phyloP scores from a whole-genome alignment of 2,113 vertebrate species.

The Saguinus midas region DNA sequence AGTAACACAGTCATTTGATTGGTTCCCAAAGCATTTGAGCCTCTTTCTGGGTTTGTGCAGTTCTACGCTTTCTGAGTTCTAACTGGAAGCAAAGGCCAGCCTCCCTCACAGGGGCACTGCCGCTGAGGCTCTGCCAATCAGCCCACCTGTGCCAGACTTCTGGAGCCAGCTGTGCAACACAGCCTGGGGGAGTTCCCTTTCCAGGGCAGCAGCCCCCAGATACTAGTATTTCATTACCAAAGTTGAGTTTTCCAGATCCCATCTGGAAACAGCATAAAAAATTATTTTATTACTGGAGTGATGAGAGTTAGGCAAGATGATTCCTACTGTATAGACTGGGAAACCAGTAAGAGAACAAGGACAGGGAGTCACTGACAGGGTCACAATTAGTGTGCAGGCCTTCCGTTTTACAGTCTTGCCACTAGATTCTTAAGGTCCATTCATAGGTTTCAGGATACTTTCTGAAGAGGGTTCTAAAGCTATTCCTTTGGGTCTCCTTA shows the following conservation, averaged over 20 bases:
- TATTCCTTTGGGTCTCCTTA: background rate
- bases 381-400: rapidly evolving
- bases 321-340: background rate
- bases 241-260: background rate
- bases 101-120: rapidly evolving
- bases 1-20: background rate
- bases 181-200: background rate
- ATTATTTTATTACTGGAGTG: background rate
- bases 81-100: background rate
- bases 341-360: background rate
- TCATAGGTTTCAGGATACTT: background rate
- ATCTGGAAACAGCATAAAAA: background rate
- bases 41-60: background rate
- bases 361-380: too few relatives aligned
- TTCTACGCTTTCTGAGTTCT: background rate
- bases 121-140: background rate
- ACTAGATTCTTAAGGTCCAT: background rate
- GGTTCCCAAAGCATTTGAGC: background rate
- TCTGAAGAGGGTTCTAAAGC: background rate
- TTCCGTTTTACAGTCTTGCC: background rate
- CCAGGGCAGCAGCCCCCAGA: background rate
- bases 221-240: background rate
- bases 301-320: background rate
- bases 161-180: background rate
- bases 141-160: background rate